phyloP scores from a whole-genome alignment of 2,797 vertebrate genomes.

The Ceryle rudis region DNA sequence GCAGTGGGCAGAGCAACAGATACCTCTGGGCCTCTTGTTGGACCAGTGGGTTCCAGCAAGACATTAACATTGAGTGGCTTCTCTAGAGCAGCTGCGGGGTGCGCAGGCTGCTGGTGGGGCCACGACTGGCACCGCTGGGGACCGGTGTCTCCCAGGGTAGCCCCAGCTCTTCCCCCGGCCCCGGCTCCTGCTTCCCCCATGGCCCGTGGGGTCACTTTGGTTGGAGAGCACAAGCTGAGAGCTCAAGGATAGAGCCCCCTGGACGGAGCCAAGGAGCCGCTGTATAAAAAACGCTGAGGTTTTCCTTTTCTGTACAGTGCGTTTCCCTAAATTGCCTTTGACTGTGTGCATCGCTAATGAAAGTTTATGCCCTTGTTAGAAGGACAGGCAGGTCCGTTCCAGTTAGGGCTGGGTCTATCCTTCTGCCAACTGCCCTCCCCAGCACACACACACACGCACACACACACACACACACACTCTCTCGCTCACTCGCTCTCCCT shows the following conservation, averaged over 20 bases:
- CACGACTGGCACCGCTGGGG: background rate
- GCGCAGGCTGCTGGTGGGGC: background rate
- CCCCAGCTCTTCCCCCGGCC: background rate
- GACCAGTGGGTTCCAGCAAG: background rate
- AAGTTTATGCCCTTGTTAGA: constrained; percentile 99
- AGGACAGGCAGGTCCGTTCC: constrained; percentile 96
- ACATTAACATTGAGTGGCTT: background rate
- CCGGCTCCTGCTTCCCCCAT: background rate
- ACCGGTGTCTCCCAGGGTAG: background rate
- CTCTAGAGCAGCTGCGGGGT: background rate
- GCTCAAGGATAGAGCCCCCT: constrained; percentile 73
- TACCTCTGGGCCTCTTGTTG: background rate
- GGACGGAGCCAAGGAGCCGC: constrained; percentile 71
- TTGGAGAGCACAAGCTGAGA: constrained; percentile 11
- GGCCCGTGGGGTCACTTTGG: constrained; percentile 56
- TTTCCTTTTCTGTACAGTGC: constrained; percentile 93
- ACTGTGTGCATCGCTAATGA: constrained; percentile 99
- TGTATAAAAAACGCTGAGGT: constrained; percentile 92
- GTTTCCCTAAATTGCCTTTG: constrained; percentile 99
- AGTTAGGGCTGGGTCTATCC: constrained; percentile 93
- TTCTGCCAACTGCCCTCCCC: constrained; percentile 79
- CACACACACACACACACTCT: background rate
- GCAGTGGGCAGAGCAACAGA: background rate
- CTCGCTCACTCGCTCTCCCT: constrained; percentile 68
- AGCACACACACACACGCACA: background rate